These are phyloP conservation scores for Spinibarbus caldwelli DNA, from an alignment of 2,797 vertebrate species.

Conservation along the genomic window DNA sequence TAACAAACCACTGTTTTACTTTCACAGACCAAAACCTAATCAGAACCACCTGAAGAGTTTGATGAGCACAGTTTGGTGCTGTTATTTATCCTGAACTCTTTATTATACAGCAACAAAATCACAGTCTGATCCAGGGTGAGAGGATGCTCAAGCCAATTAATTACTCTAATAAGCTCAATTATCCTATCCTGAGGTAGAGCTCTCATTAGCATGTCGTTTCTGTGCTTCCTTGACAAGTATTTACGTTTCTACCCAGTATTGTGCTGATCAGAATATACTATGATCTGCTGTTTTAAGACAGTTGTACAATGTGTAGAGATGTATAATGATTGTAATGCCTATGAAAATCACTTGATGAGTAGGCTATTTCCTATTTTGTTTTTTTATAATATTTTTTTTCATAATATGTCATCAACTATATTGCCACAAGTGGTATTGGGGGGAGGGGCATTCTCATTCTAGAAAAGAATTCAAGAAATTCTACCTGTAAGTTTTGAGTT, in stretches of 20 bases:
- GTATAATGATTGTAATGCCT: too few species aligned
- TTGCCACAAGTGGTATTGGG: too few species aligned
- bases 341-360: too few species aligned
- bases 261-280: background rate
- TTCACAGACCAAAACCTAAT: conserved; percentile 24
- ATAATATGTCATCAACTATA: too few species aligned
- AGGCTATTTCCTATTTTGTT: too few species aligned
- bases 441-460: too few species aligned
- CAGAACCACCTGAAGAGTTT: conserved; percentile 20
- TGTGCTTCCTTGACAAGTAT: background rate
- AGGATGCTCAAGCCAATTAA: conserved; percentile 8
- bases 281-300: background rate
- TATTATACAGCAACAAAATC: conserved; percentile 23
- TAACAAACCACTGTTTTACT: background rate
- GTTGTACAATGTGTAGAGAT: too few species aligned
- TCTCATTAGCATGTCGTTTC: conserved; percentile 6
- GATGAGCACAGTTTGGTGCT: conserved; percentile 17
- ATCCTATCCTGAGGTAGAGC: background rate
- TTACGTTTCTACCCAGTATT: background rate
- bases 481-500: background rate
- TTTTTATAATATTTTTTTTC: too few species aligned
- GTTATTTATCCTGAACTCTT: conserved; percentile 13
- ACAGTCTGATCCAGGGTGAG: conserved; percentile 5
- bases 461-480: too few species aligned
- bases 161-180: conserved; percentile 4